Evolutionary conservation across 2,888 invertebrate species (phyloP).

Genomic region (Trissoscelio sp.): DNA sequence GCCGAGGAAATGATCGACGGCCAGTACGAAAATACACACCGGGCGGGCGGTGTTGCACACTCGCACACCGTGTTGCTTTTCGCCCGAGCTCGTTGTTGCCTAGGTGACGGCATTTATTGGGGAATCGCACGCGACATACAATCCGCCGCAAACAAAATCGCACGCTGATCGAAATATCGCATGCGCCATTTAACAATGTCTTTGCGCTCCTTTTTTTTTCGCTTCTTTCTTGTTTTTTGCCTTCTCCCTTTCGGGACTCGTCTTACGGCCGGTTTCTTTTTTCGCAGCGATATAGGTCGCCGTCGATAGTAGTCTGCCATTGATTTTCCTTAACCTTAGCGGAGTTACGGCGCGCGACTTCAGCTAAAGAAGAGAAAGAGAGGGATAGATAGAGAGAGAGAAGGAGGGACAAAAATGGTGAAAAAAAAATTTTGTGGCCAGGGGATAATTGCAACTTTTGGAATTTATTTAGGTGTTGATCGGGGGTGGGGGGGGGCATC

Average conservation of each 20-base stretch:
- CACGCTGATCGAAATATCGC: slow-evolving; percentile 38
- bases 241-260: not conserved
- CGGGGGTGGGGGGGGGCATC: not conserved
- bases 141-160: slow-evolving; percentile 40
- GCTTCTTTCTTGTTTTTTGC: slow-evolving; percentile 12
- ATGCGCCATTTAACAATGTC: slow-evolving; percentile 57
- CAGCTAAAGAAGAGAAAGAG: not conserved
- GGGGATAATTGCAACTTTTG: slow-evolving; percentile 41
- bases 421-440: slow-evolving; percentile 41
- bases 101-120: slow-evolving; percentile 63
- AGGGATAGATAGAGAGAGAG: not conserved
- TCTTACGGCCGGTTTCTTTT: slow-evolving; percentile 41
- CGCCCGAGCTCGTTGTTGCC: slow-evolving; percentile 55
- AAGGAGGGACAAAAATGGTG: not conserved
- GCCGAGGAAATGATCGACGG: slow-evolving; percentile 53
- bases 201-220: slow-evolving; percentile 12
- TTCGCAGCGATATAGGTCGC: slow-evolving; percentile 58
- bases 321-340: slow-evolving; percentile 68
- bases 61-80: slow-evolving; percentile 53
- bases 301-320: slow-evolving; percentile 64
- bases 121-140: slow-evolving; percentile 48
- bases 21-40: slow-evolving; percentile 52
- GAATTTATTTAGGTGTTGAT: slow-evolving; percentile 38
- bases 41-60: too few relatives aligned
- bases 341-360: slow-evolving; percentile 31